These are phyloP conservation scores for Tor tambroides DNA, from an alignment of 2,113 vertebrate species.

Conservation along the genomic window DNA sequence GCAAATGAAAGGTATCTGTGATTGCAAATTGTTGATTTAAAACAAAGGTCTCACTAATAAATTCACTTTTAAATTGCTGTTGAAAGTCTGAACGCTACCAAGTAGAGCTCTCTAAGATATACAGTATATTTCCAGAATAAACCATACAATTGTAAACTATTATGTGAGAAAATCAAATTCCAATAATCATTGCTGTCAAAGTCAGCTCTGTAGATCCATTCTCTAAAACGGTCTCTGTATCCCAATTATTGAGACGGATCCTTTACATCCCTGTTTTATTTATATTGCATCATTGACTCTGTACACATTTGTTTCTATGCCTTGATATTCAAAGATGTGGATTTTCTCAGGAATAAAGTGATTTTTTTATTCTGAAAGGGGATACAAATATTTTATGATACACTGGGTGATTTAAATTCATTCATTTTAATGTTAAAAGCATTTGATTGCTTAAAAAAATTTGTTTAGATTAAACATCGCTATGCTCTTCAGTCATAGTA, in stretches of 20 bases:
- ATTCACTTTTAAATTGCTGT: not conserved
- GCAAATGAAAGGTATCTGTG: not conserved
- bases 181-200: not conserved
- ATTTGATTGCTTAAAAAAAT: too few relatives aligned
- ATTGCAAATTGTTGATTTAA: not conserved
- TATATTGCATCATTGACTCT: not conserved
- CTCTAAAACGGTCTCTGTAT: not conserved
- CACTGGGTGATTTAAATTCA: slow-evolving; percentile 4
- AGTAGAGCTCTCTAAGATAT: not conserved
- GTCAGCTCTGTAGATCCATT: not conserved
- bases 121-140: not conserved
- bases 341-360: slow-evolving; percentile 59
- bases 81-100: not conserved
- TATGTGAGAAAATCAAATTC: not conserved
- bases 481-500: not conserved
- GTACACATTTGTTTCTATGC: slow-evolving; percentile 16
- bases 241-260: not conserved
- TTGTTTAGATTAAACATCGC: not conserved
- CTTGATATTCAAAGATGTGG: slow-evolving; percentile 35
- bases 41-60: not conserved
- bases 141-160: not conserved
- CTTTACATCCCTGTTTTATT: not conserved
- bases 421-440: not conserved
- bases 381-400: not conserved
- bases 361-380: slow-evolving; percentile 22